Percentiles rank a stretch among this genome's conserved stretches.
phyloP scores from a whole-genome alignment of 2,113 vertebrate genomes.

The Sinocyclocheilus anophthalmus region DNA sequence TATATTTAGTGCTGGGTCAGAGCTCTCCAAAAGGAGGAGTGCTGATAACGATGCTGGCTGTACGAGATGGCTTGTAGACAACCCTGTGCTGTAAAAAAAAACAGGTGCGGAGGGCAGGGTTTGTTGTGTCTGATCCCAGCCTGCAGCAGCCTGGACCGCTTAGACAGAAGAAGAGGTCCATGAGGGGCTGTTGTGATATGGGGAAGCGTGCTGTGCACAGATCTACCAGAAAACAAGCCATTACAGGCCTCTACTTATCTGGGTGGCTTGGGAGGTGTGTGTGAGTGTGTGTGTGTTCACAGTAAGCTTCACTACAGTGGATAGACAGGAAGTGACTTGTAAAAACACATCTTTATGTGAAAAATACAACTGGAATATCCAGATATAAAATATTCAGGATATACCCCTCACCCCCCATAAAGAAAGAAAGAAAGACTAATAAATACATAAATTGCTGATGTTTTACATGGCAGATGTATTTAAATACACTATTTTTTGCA shows the following conservation, averaged over 20 bases:
- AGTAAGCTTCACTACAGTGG: background rate
- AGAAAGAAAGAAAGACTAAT: too few species aligned
- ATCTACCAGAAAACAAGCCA: slow-evolving; percentile 37
- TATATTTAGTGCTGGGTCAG: slow-evolving; percentile 66
- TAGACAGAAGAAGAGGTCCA: slow-evolving; percentile 34
- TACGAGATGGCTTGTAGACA: slow-evolving; percentile 52
- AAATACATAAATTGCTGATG: background rate
- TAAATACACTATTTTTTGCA: background rate
- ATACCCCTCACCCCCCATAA: background rate
- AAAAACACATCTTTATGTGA: background rate
- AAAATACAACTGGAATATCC: background rate
- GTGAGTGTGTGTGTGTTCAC: background rate
- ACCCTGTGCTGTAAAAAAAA: slow-evolving; percentile 55
- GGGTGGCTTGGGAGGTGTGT: background rate
- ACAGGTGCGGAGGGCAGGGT: slow-evolving; percentile 23
- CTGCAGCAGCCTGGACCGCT: slow-evolving; percentile 1
- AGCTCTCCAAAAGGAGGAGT: slow-evolving; percentile 59
- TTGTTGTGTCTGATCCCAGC: slow-evolving; percentile 35
- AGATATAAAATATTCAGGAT: background rate
- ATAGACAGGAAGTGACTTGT: background rate
- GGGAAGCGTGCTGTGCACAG: slow-evolving; percentile 36
- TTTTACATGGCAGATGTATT: background rate
- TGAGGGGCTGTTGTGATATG: slow-evolving; percentile 41
- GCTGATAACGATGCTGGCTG: slow-evolving; percentile 55
- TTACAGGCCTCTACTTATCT: slow-evolving; percentile 39